Base-by-base conservation (phyloP, 2,113 vertebrate genomes). In the Macrotus californicus region DNA sequence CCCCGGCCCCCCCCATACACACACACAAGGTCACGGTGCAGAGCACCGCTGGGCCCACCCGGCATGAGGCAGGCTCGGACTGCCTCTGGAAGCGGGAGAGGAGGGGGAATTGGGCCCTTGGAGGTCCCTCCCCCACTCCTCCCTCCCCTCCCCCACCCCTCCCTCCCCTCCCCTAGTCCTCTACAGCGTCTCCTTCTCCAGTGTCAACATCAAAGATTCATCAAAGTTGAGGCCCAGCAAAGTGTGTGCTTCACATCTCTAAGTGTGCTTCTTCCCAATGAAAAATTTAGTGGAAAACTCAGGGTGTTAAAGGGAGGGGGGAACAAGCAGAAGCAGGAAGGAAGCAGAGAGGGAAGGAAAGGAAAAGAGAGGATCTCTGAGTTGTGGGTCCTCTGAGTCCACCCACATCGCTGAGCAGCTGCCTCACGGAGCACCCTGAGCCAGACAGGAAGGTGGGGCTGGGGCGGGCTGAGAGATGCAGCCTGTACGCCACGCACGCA, bases 131-230 rank as follows among this genome's bases (percentile, higher is more conserved):
- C 48, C 29, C 12, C 6, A 6, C 13, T 26, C 36, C 24, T 31
- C 36, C 36, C 36, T 81, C n/a, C 22, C 52, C 11, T 52, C 2
- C 6, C 5, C 34, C 3, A 26, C 70, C 4, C 64, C 48, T 43
- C 76, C 11, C 31, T 29, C 46, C 39, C 64, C 48, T 34, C 24
- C 59, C 83, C 54, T 26, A 3, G 36, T 39, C 72, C 9, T 22
- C 75, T 3, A 36, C 59, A 39, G 29, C 9, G 2, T 31, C 96
- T 76, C 50, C 77, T 56, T 91, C 94, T 85, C 69, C 64, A 16
- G 79, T 1, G 61, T 73, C 83, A 43, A 50, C 93, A 97, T 94
- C 94, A 97, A 96, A 97, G 95, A 97, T 96, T 96, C 96, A 97
- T 97, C 97, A 97, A 96, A 97, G 97, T 94, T 3, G 56, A 93